phyloP scores from a whole-genome alignment of 2,888 invertebrate species.

The Patella depressa region DNA sequence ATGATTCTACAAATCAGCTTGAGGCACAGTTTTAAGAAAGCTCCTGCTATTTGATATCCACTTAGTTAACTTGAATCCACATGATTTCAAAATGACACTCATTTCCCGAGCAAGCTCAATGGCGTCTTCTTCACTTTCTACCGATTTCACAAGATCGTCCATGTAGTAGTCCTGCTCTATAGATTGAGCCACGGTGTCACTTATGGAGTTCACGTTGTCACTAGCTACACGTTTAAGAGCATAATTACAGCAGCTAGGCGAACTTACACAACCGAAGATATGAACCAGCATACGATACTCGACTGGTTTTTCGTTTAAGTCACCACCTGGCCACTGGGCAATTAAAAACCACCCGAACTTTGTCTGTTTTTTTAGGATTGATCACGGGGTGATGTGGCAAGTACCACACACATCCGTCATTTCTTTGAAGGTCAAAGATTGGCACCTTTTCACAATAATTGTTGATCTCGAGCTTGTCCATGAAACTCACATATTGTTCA shows the following conservation, averaged over 20 bases:
- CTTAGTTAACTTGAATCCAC: constrained; percentile 35
- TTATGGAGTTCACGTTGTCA: background rate
- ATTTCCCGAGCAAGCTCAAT: background rate
- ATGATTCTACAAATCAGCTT: constrained; percentile 25
- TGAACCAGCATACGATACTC: constrained; percentile 23
- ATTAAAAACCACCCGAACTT: constrained; percentile 34
- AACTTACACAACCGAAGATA: constrained; percentile 16
- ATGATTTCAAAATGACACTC: background rate
- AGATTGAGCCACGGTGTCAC: background rate
- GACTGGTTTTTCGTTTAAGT: background rate
- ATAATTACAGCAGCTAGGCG: constrained; percentile 21
- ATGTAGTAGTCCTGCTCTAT: constrained; percentile 26
- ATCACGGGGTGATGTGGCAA: constrained; percentile 20
- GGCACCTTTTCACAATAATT: constrained; percentile 26
- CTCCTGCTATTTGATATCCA: constrained; percentile 34
- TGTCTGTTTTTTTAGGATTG: constrained; percentile 18
- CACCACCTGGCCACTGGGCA: constrained; percentile 23
- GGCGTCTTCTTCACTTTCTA: constrained; percentile 8
- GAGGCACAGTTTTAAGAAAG: constrained; percentile 36
- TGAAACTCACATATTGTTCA: constrained; percentile 20
- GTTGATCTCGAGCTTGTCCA: constrained; percentile 23
- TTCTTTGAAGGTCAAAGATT: background rate
- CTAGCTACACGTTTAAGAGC: constrained; percentile 13
- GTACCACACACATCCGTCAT: constrained; percentile 12
- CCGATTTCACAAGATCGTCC: constrained; percentile 26